phyloP scores from a whole-genome alignment of 2,797 vertebrate species.

The Danionella dracula region DNA sequence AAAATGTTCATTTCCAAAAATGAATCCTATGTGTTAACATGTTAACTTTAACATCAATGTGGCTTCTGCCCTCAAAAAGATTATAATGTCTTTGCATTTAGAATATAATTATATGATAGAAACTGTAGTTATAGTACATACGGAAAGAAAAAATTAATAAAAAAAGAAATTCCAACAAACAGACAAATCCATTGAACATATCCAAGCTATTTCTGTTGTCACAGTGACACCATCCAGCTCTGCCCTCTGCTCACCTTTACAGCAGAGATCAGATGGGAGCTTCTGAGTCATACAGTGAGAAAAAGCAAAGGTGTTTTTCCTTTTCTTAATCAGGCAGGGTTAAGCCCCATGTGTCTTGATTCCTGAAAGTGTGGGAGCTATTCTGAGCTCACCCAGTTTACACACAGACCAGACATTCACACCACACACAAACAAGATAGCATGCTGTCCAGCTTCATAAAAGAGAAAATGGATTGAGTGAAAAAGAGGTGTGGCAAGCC shows the following conservation, averaged over 20 bases:
- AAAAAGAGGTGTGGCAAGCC: slow-evolving; percentile 54
- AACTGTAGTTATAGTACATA: no score
- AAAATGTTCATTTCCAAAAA: no score
- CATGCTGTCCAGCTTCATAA: background rate
- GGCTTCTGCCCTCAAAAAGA: no score
- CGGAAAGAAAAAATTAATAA: background rate
- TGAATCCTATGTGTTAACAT: no score
- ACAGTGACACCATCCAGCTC: background rate
- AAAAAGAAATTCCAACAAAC: background rate
- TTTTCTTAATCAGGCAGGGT: background rate
- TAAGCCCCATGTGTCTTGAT: slow-evolving; percentile 4
- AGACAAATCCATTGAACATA: no score
- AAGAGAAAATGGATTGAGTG: slow-evolving; percentile 29
- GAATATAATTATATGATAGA: no score
- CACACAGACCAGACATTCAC: background rate
- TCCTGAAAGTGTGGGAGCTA: slow-evolving; percentile 2
- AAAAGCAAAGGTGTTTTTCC: background rate
- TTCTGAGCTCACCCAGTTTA: background rate
- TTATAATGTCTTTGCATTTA: no score
- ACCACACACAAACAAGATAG: background rate
- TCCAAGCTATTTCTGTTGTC: background rate
- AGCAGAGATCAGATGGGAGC: background rate
- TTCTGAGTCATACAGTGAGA: background rate
- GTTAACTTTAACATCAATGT: no score
- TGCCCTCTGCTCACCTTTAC: background rate